Evolutionary conservation across 2,797 vertebrate species (phyloP).

Genomic region (Pangasius larnaudii): DNA sequence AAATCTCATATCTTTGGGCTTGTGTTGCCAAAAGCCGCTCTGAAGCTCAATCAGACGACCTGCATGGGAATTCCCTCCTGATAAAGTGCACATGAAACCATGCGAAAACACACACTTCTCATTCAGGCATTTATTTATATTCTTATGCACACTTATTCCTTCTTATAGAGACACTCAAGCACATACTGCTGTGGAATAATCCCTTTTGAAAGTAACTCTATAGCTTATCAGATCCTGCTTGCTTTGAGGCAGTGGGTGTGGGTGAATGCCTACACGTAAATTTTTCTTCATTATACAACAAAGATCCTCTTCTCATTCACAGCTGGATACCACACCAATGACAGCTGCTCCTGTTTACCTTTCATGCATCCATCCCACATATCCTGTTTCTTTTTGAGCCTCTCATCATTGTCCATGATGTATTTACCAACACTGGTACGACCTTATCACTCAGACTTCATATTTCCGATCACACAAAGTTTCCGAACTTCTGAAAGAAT

Average conservation of each 20-base stretch:
- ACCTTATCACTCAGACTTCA: conserved; percentile 54
- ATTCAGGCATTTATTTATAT: not conserved
- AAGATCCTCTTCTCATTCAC: conserved; percentile 54
- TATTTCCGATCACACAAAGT: conserved; percentile 51
- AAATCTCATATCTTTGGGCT: conserved; percentile 60
- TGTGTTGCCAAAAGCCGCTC: conserved; percentile 66
- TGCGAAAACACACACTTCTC: conserved; percentile 45
- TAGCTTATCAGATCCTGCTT: conserved; percentile 68
- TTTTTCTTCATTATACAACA: conserved; percentile 53
- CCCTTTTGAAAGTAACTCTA: conserved; percentile 55
- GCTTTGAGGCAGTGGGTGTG: conserved; percentile 66
- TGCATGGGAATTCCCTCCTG: conserved; percentile 71
- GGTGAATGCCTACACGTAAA: conserved; percentile 61
- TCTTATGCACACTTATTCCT: conserved; percentile 4
- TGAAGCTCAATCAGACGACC: conserved; percentile 67
- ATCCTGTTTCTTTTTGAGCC: conserved; percentile 67
- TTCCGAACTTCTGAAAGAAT: conserved; percentile 40
- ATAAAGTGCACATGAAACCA: conserved; percentile 54
- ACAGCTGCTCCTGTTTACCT: conserved; percentile 71
- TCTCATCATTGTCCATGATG: conserved; percentile 59
- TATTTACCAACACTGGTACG: conserved; percentile 66
- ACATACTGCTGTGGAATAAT: conserved; percentile 1
- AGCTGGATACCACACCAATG: conserved; percentile 68
- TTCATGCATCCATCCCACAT: conserved; percentile 57
- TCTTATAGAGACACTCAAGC: not conserved